These are phyloP conservation scores for Calcarius lapponicus DNA, from an alignment of 2,797 vertebrate species.

Conservation along the genomic window DNA sequence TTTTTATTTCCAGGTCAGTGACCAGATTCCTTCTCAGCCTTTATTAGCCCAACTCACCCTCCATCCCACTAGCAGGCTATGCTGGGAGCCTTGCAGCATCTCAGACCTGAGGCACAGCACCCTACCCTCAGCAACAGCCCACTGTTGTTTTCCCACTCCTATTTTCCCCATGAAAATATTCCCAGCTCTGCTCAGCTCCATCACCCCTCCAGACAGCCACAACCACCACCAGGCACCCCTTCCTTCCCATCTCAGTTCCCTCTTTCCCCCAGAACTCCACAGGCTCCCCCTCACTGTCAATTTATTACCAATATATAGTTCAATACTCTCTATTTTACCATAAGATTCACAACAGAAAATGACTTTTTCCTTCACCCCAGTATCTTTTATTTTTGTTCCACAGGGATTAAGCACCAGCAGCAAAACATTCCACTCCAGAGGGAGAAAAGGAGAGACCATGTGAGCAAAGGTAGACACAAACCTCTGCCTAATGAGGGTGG, in stretches of 20 bases:
- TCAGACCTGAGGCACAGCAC: neutral
- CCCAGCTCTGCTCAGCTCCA: neutral
- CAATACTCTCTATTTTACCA: neutral
- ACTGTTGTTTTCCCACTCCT: neutral
- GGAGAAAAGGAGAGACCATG: neutral
- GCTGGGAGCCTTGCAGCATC: neutral
- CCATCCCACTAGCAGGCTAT: neutral
- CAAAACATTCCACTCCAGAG: neutral
- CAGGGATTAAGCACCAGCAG: neutral
- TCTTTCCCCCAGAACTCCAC: neutral
- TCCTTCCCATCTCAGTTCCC: neutral
- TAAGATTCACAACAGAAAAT: neutral
- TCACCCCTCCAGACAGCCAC: neutral
- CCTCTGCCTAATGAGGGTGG: slow-evolving; percentile 22
- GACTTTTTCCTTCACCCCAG: neutral
- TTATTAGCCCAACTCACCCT: neutral
- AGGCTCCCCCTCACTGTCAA: neutral
- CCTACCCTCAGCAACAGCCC: neutral
- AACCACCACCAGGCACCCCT: neutral
- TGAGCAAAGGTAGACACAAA: slow-evolving; percentile 29
- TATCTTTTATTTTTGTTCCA: neutral
- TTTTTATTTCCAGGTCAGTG: slow-evolving; percentile 44
- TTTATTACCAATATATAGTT: neutral
- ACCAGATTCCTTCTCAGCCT: slow-evolving; percentile 9
- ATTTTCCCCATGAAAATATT: neutral